Evolutionary conservation across 2,888 invertebrate species (phyloP).

Genomic region (Mesorhabditis sp.): DNA sequence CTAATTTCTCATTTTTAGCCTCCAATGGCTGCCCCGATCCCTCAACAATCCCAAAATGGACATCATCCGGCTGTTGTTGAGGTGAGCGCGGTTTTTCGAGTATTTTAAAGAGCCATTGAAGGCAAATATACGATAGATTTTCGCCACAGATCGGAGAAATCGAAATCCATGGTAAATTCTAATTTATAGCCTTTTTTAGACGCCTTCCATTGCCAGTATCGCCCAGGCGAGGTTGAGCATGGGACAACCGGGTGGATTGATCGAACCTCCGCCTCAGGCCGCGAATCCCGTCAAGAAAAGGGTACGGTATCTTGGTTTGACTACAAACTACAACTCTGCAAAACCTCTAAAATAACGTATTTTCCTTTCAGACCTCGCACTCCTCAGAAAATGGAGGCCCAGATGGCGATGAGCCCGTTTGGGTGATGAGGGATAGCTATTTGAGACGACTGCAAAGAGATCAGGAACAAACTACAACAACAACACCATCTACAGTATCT

Average conservation of each 20-base stretch:
- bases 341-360: background rate
- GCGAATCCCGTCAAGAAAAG: background rate
- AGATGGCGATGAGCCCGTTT: slow-evolving; percentile 41
- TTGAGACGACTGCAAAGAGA: slow-evolving; percentile 51
- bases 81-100: too few species aligned
- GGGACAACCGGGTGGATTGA: background rate
- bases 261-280: background rate
- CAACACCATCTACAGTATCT: background rate
- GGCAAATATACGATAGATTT: too few species aligned
- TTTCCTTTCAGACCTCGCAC: background rate
- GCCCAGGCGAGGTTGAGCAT: slow-evolving; percentile 6
- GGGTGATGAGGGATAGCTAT: slow-evolving; percentile 54
- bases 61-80: too few species aligned
- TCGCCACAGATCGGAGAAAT: too few species aligned
- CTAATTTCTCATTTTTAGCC: too few species aligned
- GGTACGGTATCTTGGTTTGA: background rate
- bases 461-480: slow-evolving; percentile 27
- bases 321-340: background rate
- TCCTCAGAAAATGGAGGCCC: background rate
- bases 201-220: background rate
- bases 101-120: too few species aligned
- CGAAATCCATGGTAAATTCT: too few species aligned
- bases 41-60: too few species aligned
- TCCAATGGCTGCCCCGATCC: too few species aligned
- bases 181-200: background rate